A percentile compares a stretch with the other conserved stretches of the same genome.
Conservation (phyloP, 2,888 invertebrate species). For the Apodemia hepburni region DNA sequence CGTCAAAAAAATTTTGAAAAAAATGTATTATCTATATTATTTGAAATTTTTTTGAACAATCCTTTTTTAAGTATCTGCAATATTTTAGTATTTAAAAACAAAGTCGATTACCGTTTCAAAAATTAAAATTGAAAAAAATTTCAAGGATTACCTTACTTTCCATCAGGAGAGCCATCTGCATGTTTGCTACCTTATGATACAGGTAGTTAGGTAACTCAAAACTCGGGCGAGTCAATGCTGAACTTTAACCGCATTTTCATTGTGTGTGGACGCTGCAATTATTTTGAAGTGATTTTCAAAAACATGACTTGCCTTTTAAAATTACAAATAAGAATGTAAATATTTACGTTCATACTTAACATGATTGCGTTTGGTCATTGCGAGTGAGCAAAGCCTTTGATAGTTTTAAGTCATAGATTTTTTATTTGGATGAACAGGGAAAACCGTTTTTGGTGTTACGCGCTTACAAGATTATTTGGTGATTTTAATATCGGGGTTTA, state of each 20-base stretch:
- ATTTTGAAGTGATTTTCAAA: background rate
- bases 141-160: no score
- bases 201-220: no score
- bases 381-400: background rate
- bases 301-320: constrained; percentile 11
- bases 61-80: no score
- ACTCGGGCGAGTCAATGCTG: background rate
- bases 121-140: no score
- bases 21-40: no score
- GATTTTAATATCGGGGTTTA: no score
- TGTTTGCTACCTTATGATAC: no score
- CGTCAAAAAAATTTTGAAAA: no score
- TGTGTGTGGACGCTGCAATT: background rate
- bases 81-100: no score
- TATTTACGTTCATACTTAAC: background rate
- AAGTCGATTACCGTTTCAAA: no score
- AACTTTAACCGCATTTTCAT: background rate
- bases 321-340: background rate
- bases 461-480: background rate
- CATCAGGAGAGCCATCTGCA: no score
- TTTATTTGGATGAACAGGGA: background rate
- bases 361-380: background rate
- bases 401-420: background rate
- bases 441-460: background rate
- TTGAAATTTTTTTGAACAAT: no score